Base-by-base conservation (phyloP, 2,888 invertebrate genomes). In the Mesorhabditis belari region DNA sequence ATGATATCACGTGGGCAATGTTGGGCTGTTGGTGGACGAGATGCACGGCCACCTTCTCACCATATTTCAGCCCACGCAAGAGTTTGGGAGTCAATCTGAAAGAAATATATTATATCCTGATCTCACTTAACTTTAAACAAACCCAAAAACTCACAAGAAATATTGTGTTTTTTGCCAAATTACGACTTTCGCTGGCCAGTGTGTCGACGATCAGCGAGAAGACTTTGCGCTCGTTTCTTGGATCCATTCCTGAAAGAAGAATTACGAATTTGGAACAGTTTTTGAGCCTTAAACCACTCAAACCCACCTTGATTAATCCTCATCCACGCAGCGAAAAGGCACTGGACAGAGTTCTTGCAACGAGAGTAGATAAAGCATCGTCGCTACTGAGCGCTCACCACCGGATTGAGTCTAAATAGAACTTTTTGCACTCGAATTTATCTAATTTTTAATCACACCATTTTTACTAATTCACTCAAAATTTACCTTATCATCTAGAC, bases 371-470 rank as follows among this genome's bases (percentile, higher is more conserved):
- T 90, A 98, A 4, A 92, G 85, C 1, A 95, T 94, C 2, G 95
- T 96, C 3, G 91, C 87, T 0, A 96, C 89, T 2, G 93, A 91
- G 35, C 93, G 85, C 84, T 98, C 96, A 0, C 96, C 96, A 3
- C 96, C 96, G 69, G 93, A 93, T 84, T 96, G 96, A 65, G 88
- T 87, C 71, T 71, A 50, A 50, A n/a, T 19, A 19, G 44, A 19
- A 44, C n/a, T n/a, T n/a, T n/a, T n/a, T n/a, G n/a, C n/a, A n/a
- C n/a, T n/a, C n/a, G n/a, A n/a, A n/a, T n/a, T n/a, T n/a, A n/a
- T n/a, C n/a, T n/a, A n/a, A n/a, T n/a, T n/a, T n/a, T n/a, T n/a
- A n/a, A 35, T 12, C 35, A 12, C 35, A 9, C 35, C 35, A 12
- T 17, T 35, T 17, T 35, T 17, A 9, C 17, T 17, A 9, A 9